Conservation (phyloP, 2,888 invertebrate species). For the Hymenopus coronatus region DNA sequence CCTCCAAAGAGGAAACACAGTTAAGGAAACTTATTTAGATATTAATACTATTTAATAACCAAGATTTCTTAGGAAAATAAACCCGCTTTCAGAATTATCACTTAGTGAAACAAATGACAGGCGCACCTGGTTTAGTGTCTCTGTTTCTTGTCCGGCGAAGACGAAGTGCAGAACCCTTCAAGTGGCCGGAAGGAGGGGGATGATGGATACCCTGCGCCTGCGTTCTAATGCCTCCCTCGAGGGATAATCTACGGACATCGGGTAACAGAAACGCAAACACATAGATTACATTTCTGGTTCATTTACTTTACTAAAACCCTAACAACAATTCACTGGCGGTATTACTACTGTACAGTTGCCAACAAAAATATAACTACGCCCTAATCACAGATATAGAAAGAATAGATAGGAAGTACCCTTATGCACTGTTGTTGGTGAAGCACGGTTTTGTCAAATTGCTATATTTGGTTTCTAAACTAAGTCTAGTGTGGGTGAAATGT, state of each 20-base stretch:
- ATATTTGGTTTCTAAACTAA: too few relatives aligned
- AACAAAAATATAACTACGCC: background rate
- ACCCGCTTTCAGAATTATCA: too few relatives aligned
- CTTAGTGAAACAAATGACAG: background rate
- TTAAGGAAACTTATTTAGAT: too few relatives aligned
- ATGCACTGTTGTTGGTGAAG: too few relatives aligned
- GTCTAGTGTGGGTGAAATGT: too few relatives aligned
- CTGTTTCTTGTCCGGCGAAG: background rate
- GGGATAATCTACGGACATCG: background rate
- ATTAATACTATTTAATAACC: too few relatives aligned
- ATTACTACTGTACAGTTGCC: background rate
- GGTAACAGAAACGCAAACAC: background rate
- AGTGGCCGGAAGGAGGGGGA: constrained; percentile 14
- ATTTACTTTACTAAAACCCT: background rate
- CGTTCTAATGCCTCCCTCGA: background rate
- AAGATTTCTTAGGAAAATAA: too few relatives aligned
- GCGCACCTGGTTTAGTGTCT: background rate
- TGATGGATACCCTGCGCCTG: constrained; percentile 22
- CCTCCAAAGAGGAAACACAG: too few relatives aligned
- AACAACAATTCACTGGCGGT: background rate
- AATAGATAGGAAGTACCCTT: too few relatives aligned
- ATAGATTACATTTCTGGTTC: background rate
- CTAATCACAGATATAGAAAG: too few relatives aligned
- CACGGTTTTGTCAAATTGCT: too few relatives aligned
- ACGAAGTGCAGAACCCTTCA: constrained; percentile 21